Base-by-base conservation (phyloP, 2,113 vertebrate genomes). In the Brachyistius frenatus region DNA sequence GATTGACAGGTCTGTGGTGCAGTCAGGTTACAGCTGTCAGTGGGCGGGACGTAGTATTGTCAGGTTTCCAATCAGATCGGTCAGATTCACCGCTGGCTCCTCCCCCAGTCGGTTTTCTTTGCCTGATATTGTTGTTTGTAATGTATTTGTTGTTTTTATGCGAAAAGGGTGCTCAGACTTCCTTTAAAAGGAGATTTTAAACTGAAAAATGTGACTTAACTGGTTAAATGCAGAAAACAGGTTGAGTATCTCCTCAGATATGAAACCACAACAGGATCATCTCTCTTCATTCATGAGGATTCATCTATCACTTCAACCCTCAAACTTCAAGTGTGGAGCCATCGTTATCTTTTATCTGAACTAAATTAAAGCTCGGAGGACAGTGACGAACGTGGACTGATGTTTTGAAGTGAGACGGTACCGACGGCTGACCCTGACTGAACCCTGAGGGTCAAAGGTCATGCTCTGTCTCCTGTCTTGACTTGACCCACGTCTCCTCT, bases 401-500 rank as follows among this genome's bases (percentile, higher is more conserved):
- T 69, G 73, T 1, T 66, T 49, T 33, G 35, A 39, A 69, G 64
- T 62, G 55, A 50, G n/a, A 47, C 41, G 44, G 83, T 66, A 62
- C 3, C 44, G 70, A 66, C 11, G 23, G 2, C 41, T 30, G 79
- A 84, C 83, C 82, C 74, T 49, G 54, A 44, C 49, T 74, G 66
- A 87, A 78, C 47, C 54, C 8, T 36, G 35, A 41, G 66, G 82
- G 83, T 83, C 32, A 83, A 73, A 86, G 85, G 80, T 87, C 65
- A 53, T 7, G 5, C 66, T 75, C 81, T 87, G 74, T 89, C 83
- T 84, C 76, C 60, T 81, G 74, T 82, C 81, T 63, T 73, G 84
- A 78, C 77, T 58, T 92, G 87, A 91, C 87, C 86, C 58, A 3
- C 68, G 57, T 70, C 86, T 85, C 80, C 73, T 83, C 67, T 8